Evolutionary conservation across 2,888 invertebrate species (phyloP).

Genomic region (Lasioglossum pauxillum): DNA sequence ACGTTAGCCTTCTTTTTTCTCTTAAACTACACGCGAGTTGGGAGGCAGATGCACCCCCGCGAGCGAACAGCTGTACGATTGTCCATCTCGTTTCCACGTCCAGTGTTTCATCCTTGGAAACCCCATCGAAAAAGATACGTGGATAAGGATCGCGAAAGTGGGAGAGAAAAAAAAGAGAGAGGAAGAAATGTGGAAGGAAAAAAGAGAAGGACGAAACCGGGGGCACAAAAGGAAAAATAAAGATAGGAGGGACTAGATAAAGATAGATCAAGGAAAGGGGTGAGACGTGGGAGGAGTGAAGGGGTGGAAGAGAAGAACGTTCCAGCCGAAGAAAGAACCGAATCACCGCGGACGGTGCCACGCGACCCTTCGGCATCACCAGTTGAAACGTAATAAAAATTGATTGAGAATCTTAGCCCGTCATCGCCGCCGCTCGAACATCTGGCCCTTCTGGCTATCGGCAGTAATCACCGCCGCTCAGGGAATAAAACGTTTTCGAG

Average conservation of each 20-base stretch:
- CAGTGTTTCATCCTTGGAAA: constrained; percentile 67
- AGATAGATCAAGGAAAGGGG: constrained; percentile 40
- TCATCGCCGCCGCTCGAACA: constrained; percentile 71
- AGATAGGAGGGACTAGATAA: constrained; percentile 42
- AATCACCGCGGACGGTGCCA: constrained; percentile 69
- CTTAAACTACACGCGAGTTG: constrained; percentile 61
- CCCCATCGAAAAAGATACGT: constrained; percentile 69
- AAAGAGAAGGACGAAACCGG: background rate
- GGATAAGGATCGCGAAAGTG: constrained; percentile 67
- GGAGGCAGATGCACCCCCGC: constrained; percentile 81
- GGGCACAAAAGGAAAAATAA: constrained; percentile 35
- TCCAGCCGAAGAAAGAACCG: constrained; percentile 42
- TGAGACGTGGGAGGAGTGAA: constrained; percentile 23
- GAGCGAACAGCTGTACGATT: constrained; percentile 79
- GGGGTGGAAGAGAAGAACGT: constrained; percentile 23
- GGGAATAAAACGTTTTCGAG: constrained; percentile 64
- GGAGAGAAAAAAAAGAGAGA: background rate
- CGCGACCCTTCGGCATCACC: constrained; percentile 67
- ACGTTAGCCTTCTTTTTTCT: constrained; percentile 29
- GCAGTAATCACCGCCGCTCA: constrained; percentile 64
- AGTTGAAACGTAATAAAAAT: constrained; percentile 74
- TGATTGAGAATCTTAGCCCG: constrained; percentile 73
- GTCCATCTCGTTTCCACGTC: constrained; percentile 73
- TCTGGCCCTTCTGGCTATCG: constrained; percentile 75
- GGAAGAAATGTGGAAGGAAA: constrained; percentile 35